Evolutionary conservation across 2,113 vertebrate species (phyloP).

Genomic region (Melanotaenia duboulayi): DNA sequence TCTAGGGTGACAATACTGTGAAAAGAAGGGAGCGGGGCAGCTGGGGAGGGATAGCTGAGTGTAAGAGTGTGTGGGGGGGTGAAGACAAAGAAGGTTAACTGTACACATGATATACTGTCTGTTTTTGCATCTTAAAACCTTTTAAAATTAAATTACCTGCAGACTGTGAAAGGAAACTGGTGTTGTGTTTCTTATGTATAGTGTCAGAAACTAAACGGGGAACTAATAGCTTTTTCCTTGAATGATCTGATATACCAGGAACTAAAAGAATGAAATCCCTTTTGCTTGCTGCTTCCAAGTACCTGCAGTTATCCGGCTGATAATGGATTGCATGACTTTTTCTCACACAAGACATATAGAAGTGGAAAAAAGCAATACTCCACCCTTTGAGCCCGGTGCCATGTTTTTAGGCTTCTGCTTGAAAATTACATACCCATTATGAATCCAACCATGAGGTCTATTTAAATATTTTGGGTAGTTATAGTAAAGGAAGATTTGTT

Average conservation of each 20-base stretch:
- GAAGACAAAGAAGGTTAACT: slow-evolving; percentile 17
- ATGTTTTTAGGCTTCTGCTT: too few relatives aligned
- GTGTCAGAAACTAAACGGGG: slow-evolving; percentile 12
- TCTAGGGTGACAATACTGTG: slow-evolving; percentile 77
- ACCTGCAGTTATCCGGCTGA: neutral
- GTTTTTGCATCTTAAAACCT: slow-evolving; percentile 12
- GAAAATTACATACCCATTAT: too few relatives aligned
- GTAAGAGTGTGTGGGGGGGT: neutral
- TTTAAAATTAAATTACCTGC: neutral
- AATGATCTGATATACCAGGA: slow-evolving; percentile 29
- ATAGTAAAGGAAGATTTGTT: too few relatives aligned
- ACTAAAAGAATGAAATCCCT: neutral
- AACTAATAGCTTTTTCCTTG: slow-evolving; percentile 2
- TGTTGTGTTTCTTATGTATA: slow-evolving; percentile 17
- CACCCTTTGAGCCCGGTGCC: too few relatives aligned
- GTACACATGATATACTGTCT: slow-evolving; percentile 32
- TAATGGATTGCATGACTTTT: neutral
- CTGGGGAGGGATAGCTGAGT: neutral
- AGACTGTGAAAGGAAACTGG: slow-evolving; percentile 12
- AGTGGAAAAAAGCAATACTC: neutral
- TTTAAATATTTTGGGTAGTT: too few relatives aligned
- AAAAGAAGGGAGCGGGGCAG: slow-evolving; percentile 54
- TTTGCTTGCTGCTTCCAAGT: neutral
- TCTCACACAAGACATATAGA: neutral
- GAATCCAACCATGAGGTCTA: too few relatives aligned